Base-by-base conservation (phyloP, 2,888 invertebrate genomes). In the Cordilura impudica region DNA sequence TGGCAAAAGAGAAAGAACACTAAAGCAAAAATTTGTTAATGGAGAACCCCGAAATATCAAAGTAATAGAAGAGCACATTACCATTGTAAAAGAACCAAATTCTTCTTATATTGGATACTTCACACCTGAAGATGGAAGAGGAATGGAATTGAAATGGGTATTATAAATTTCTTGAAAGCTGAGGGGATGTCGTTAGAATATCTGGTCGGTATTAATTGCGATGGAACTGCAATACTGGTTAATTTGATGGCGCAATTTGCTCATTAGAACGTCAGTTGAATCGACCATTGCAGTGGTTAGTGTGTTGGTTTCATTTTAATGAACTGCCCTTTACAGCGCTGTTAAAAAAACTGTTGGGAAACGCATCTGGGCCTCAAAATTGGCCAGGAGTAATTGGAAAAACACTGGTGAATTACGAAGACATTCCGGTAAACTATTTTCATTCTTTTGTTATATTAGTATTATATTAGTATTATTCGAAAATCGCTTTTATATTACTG, bases 331-430 rank as follows among this genome's bases (percentile, higher is more conserved):
- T 60, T 19, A 19, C 21, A 23, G 69, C 29, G 12, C 29, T 56
- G 5, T 31, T 63, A 49, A 63, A 49, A 49, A 16, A 26, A 12
- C 16, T 65, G 21, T n/a, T 65, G 19, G 51, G 51, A 19, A 51
- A 65, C 2, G 10, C 65, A 65, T 12, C 6, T 16, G 65, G 21
- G n/a, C 51, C 65, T 6, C 51, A 65, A 39, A 51, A 51, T 10
- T 65, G 35, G 63, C 63, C 63, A 49, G 49, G 49, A 18, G 21
- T 31, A 18, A 63, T 63, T 63, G 63, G 63, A 49, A 47, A 49
- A 16, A 12, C 6, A n/a, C 19, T 47, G 18, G 12, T 19, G n/a
- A 45, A 26, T 26, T 63, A 49, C 16, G 63, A 63, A 63, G 12
- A 19, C n/a, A 65, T 65, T 65, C 35, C 65, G 23, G 51, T 65